These are phyloP conservation scores for Ptychochromis oligacanthus DNA, from an alignment of 2,113 vertebrate species.

Conservation along the genomic window DNA sequence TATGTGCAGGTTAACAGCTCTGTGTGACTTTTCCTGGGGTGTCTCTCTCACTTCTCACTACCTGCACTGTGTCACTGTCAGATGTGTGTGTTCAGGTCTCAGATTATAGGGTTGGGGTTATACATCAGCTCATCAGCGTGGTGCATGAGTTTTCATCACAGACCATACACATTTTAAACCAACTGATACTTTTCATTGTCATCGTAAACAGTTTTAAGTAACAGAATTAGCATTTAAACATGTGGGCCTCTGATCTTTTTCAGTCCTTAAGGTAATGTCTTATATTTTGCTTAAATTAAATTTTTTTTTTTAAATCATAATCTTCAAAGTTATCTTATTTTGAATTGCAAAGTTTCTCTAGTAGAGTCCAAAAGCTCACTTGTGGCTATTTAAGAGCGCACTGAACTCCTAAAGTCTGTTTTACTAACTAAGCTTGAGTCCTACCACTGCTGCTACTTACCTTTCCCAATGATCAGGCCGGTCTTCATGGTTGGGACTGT, in stretches of 20 bases:
- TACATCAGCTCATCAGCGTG: constrained; percentile 76
- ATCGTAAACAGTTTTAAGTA: no score
- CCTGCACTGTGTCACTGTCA: neutral
- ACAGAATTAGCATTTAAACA: no score
- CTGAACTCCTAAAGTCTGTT: neutral
- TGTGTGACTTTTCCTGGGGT: neutral
- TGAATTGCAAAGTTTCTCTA: no score
- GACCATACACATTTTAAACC: constrained; percentile 43
- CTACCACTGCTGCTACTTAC: constrained; percentile 40
- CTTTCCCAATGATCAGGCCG: constrained; percentile 98
- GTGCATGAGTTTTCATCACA: constrained; percentile 73
- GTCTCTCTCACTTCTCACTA: neutral
- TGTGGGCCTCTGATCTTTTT: neutral
- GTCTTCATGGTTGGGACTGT: constrained; percentile 98
- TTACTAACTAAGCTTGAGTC: neutral
- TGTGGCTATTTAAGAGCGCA: neutral
- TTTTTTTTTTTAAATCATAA: no score
- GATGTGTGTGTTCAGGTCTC: constrained; percentile 54
- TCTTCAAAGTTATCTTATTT: no score
- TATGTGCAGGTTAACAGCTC: neutral
- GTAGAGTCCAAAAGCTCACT: no score
- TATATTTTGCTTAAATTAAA: no score
- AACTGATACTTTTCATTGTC: no score
- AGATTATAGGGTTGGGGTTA: constrained; percentile 55
- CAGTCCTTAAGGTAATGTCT: no score